These are phyloP conservation scores for Sinelater perroti DNA, from an alignment of 2,888 invertebrate species.

Conservation along the genomic window DNA sequence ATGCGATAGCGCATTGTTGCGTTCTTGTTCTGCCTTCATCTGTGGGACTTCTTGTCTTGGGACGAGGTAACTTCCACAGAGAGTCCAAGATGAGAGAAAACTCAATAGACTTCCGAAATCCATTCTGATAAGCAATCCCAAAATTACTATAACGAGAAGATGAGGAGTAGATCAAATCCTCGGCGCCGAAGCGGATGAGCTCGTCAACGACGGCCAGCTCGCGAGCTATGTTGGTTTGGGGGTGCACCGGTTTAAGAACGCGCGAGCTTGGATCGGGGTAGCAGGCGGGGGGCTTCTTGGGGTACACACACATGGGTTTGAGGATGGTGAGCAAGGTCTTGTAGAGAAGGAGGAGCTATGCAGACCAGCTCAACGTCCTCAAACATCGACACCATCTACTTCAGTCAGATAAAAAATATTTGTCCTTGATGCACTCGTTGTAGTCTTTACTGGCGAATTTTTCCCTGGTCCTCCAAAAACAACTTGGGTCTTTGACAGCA, in stretches of 20 bases:
- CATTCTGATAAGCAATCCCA: slow-evolving; percentile 62
- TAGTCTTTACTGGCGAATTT: no score
- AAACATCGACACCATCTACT: slow-evolving; percentile 72
- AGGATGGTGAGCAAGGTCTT: slow-evolving; percentile 50
- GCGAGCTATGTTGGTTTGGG: slow-evolving; percentile 63
- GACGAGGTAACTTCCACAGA: slow-evolving; percentile 46
- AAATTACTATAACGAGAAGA: slow-evolving; percentile 52
- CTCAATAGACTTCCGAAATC: slow-evolving; percentile 55
- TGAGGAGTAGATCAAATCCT: slow-evolving; percentile 63
- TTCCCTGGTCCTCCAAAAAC: no score
- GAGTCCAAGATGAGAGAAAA: slow-evolving; percentile 35
- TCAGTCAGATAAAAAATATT: slow-evolving; percentile 78
- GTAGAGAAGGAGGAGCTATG: slow-evolving; percentile 65
- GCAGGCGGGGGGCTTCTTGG: slow-evolving; percentile 36
- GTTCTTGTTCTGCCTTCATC: slow-evolving; percentile 93
- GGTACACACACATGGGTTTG: slow-evolving; percentile 44
- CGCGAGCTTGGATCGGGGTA: slow-evolving; percentile 30
- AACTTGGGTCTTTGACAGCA: no score
- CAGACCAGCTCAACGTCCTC: slow-evolving; percentile 66
- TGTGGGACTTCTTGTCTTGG: slow-evolving; percentile 83
- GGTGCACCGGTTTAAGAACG: slow-evolving; percentile 19
- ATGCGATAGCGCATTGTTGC: slow-evolving; percentile 90
- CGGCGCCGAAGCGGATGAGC: slow-evolving; percentile 74
- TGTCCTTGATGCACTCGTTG: no score
- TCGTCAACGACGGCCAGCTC: slow-evolving; percentile 76